Evolutionary conservation across 2,888 invertebrate genomes (phyloP), one percentile per base, ranked within the genome.

Genomic region (Drosophila niveifrons): DNA sequence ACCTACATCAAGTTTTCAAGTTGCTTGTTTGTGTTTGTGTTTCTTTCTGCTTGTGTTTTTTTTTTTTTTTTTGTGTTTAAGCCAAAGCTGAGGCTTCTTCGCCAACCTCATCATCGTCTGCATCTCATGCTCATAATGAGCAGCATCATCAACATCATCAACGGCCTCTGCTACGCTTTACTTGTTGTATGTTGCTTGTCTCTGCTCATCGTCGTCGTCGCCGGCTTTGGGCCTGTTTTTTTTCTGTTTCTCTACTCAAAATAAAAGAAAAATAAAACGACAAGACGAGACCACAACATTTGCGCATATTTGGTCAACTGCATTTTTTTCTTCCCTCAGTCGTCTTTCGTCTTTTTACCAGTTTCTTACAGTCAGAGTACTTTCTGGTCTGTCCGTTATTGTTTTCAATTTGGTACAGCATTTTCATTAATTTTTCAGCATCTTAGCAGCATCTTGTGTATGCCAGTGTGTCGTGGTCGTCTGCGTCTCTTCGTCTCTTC

Each of bases 1-100:
- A 89, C 89, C 89, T 89, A 89, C 89, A 90, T 89, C 90, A 90
- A 90, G 89, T 90, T 89, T 90, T 90, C 79, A 88, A 88, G 89
- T 83, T 83, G 86, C 75, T 81, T 82, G 78, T 72, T 82, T 78
- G 65, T 70, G 69, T 82, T 67, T 66, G 71, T 70, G 62, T 77
- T 71, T 82, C 55, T 68, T 64, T 68, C 65, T 82, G 78, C 71
- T 82, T 78, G 65, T 70, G 67, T 82, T 66, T 66, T 67, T 70
- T 59, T 77, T 71, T 82, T 51, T 68, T 64, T 68, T 63, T 23
- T 58, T 71, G n/a, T n/a, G n/a, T 63, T 84, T 66, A 66, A 67
- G 63, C 56, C 72, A 69, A 62, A 75, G 62, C 70, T 52, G 69
- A 68, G 87, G 64, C 85, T 88, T 84, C 82, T 82, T 86, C 80